Conservation (phyloP, 2,797 vertebrate species). For the Macropodus opercularis region DNA sequence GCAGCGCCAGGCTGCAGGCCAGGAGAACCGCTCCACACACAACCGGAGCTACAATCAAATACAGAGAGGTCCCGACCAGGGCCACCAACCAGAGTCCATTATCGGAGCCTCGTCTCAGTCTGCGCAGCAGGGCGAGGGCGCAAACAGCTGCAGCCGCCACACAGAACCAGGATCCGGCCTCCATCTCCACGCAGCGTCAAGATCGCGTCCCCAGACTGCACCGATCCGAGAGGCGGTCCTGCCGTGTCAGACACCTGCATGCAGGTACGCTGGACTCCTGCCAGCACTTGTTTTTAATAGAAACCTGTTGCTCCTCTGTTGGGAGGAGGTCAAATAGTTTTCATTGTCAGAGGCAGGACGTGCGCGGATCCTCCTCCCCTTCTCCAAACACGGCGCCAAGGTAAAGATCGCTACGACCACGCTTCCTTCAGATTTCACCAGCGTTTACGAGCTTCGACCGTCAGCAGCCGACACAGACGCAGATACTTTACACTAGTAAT, state of each 20-base stretch:
- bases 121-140: background rate
- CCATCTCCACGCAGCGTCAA: slow-evolving; percentile 12
- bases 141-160: background rate
- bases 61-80: background rate
- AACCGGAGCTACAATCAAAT: background rate
- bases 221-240: background rate
- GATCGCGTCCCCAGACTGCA: background rate
- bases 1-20: slow-evolving; percentile 33
- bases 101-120: background rate
- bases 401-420: background rate
- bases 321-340: background rate
- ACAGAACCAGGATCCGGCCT: slow-evolving; percentile 9
- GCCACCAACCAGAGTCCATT: slow-evolving; percentile 8
- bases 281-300: background rate
- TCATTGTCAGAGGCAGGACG: background rate
- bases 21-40: slow-evolving; percentile 1
- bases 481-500: too few species aligned
- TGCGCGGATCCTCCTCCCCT: background rate
- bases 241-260: background rate
- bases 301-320: background rate
- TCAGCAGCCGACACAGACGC: too few species aligned
- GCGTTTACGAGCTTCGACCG: too few species aligned
- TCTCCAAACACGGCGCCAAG: background rate
- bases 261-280: background rate
- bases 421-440: background rate